Base-by-base conservation (phyloP, 2,797 vertebrate genomes). In the Tolypeutes matacus region DNA sequence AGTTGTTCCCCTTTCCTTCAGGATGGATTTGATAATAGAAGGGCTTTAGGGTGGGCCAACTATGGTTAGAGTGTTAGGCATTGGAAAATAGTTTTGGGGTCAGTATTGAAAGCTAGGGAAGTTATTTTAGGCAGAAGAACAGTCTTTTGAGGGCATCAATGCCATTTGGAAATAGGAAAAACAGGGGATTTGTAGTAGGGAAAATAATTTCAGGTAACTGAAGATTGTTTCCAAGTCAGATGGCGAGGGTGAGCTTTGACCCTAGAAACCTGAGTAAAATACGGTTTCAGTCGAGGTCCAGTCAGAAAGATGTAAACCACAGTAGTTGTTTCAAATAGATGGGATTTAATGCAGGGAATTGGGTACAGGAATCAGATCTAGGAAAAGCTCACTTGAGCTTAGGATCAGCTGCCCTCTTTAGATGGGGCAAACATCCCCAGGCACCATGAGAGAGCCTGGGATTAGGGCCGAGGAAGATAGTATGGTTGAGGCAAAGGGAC, bases 161-260 rank as follows among this genome's bases (percentile, higher is more conserved):
- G 17, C 34, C 65, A 72, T 69, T 34, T 62, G 18, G 42, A 88
- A 94, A 77, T 42, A 93, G 46, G 84, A 82, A 39, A 92, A 83
- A 67, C 23, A 53, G 13, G 36, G 27, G 36, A 76, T 72, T 93
- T 95, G 5, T 53, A n/a, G 51, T 20, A 82, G 49, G 51, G n/a
- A 89, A 95, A 96, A 95, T 56, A 53, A 84, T 84, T 53, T 87
- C 49, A n/a, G n/a, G 9, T 31, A 49, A 80, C 56, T 62, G n/a
- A 92, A 84, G 72, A 62, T 39, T 60, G 5, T 86, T 65, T 94
- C 53, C 2, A 76, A 80, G 15, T 81, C 56, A 56, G 60, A 95
- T 76, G 60, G 39, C 27, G 73, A 92, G 17, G 83, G 84, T 13
- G 46, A 31, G 15, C 27, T 75, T 80, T 93, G 75, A 72, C 8